Conservation (phyloP, 2,113 vertebrate genomes). For the Choloepus hoffmanni region DNA sequence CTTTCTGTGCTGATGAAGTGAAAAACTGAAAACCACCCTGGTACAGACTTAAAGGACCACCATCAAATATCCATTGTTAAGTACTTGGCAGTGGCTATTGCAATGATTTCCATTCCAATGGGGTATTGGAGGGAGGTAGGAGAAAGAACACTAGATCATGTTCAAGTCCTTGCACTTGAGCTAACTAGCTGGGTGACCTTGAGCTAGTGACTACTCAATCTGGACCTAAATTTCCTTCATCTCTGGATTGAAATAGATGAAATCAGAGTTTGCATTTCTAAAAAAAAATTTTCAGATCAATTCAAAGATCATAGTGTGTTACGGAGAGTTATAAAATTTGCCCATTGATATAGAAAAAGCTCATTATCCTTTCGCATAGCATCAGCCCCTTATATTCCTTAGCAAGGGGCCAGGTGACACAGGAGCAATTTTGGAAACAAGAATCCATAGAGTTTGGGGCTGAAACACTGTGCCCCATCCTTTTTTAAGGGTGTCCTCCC, state of each 20-base stretch:
- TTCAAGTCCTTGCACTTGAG: slow-evolving; percentile 49
- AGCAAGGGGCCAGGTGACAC: background rate
- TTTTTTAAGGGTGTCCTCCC: background rate
- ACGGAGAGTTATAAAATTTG: background rate
- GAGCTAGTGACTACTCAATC: slow-evolving; percentile 46
- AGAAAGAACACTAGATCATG: slow-evolving; percentile 60
- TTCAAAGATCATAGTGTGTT: background rate
- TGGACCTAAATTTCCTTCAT: background rate
- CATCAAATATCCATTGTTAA: slow-evolving; percentile 76
- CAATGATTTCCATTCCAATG: slow-evolving; percentile 71
- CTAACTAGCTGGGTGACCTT: slow-evolving; percentile 71
- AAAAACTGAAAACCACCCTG: slow-evolving; percentile 69
- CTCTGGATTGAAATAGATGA: slow-evolving; percentile 38
- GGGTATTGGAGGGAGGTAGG: slow-evolving; percentile 45
- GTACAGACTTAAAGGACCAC: slow-evolving; percentile 68
- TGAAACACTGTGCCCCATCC: background rate
- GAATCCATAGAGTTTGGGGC: background rate
- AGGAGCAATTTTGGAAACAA: background rate
- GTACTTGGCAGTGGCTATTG: slow-evolving; percentile 67
- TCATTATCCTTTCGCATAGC: background rate
- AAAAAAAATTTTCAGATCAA: background rate
- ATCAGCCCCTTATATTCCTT: background rate
- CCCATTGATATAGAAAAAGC: background rate
- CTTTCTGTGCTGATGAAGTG: slow-evolving; percentile 78
- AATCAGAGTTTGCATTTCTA: slow-evolving; percentile 42